A percentile compares a stretch with the other conserved stretches of the same genome.
Evolutionary conservation across 1,140 invertebrate genomes (phyloP).

Genomic region (Zaprionus taronus): DNA sequence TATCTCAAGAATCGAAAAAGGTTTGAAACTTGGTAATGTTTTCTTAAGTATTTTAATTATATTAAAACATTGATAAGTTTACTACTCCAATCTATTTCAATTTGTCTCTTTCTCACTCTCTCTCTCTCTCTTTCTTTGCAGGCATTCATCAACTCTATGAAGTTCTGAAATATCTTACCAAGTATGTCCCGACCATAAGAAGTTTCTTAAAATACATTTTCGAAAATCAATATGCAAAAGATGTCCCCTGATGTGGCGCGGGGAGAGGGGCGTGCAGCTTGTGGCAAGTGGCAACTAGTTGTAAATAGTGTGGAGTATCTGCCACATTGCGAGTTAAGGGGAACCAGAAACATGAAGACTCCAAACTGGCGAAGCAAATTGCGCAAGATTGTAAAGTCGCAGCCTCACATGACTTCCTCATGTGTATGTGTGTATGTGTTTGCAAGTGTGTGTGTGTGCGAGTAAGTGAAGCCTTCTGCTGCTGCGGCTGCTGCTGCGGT

Average conservation of each 20-base stretch:
- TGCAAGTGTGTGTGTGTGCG: background rate
- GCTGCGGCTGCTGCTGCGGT: conserved; percentile 40
- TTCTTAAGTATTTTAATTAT: too few species aligned
- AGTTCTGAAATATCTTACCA: background rate
- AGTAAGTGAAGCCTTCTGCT: conserved; percentile 26
- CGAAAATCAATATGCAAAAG: conserved; percentile 14
- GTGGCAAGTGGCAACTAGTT: conserved; percentile 51
- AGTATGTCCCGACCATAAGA: background rate
- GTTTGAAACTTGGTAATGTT: too few species aligned
- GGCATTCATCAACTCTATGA: background rate
- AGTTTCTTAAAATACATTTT: background rate
- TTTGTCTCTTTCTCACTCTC: too few species aligned
- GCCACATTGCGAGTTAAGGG: background rate
- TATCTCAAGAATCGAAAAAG: too few species aligned
- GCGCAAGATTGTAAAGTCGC: background rate
- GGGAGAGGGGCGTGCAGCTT: background rate
- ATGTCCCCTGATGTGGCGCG: background rate
- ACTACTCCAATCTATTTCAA: too few species aligned
- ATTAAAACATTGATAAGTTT: too few species aligned
- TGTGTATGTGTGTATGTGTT: background rate
- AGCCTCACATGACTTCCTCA: conserved; percentile 12
- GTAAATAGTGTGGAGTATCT: conserved; percentile 66
- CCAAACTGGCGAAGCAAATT: background rate
- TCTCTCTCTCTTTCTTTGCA: background rate
- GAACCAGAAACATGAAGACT: background rate